A percentile compares a stretch with the other conserved stretches of the same genome.
These are phyloP conservation scores for Barbus barbus DNA, from an alignment of 2,113 vertebrate genomes.

Conservation along the genomic window DNA sequence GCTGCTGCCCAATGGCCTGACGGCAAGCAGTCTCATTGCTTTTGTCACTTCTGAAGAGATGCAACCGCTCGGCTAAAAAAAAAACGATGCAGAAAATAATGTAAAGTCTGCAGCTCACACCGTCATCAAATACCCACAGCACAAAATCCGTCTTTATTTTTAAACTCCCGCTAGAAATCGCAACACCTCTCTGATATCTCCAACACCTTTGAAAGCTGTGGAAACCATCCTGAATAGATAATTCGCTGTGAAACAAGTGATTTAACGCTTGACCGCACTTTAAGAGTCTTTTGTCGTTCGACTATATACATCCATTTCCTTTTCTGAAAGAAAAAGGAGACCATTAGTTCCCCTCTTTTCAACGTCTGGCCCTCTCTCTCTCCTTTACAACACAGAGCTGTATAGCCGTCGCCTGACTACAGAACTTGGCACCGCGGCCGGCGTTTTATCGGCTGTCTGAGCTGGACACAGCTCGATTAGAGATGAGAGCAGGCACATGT, in stretches of 20 bases:
- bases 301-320: constrained; percentile 31
- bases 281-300: constrained; percentile 41
- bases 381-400: constrained; percentile 19
- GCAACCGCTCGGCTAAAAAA: neutral
- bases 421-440: constrained; percentile 17
- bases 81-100: constrained; percentile 3
- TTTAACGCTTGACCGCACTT: constrained; percentile 51
- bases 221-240: constrained; percentile 19
- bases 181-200: constrained; percentile 40
- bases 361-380: constrained; percentile 28
- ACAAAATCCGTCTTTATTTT: constrained; percentile 14
- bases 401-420: constrained; percentile 13
- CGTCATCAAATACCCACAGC: constrained; percentile 15
- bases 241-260: constrained; percentile 38
- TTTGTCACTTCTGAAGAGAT: constrained; percentile 32
- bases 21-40: constrained; percentile 26
- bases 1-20: constrained; percentile 31
- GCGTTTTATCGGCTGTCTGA: constrained; percentile 21
- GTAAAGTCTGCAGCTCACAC: neutral
- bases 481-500: constrained; percentile 60
- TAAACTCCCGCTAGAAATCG: neutral
- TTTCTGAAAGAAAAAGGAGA: constrained; percentile 13
- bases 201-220: constrained; percentile 1
- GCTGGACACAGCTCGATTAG: constrained; percentile 27
- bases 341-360: constrained; percentile 39